Percentiles rank a stretch among this genome's conserved stretches.
These are phyloP conservation scores for Acomys russatus DNA, from an alignment of 2,797 vertebrate species.

Conservation along the genomic window DNA sequence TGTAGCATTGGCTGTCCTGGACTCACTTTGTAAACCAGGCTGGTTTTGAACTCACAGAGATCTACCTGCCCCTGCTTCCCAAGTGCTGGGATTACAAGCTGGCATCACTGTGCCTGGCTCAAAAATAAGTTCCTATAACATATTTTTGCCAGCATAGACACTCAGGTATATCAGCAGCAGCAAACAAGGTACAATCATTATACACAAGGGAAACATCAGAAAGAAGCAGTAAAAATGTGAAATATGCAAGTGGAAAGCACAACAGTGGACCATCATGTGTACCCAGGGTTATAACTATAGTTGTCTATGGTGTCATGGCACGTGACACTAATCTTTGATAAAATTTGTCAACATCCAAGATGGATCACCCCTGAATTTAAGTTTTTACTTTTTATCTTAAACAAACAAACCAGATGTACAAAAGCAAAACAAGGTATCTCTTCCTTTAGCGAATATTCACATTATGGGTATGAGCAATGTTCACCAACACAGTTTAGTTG, in stretches of 20 bases:
- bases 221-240: background rate
- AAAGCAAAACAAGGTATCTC: background rate
- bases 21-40: too few relatives aligned
- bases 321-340: background rate
- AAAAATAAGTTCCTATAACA: background rate
- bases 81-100: too few relatives aligned
- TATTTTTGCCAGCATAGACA: background rate
- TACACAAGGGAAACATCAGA: background rate
- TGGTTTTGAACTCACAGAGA: too few relatives aligned
- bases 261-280: background rate
- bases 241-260: background rate
- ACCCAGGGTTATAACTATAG: background rate
- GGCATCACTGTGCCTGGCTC: too few relatives aligned
- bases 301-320: background rate
- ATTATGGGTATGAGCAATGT: background rate
- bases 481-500: background rate
- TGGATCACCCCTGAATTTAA: background rate
- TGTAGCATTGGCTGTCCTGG: too few relatives aligned
- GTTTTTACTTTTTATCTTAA: background rate
- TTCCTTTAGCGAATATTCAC: background rate
- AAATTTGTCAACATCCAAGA: background rate
- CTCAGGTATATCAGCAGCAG: background rate
- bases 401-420: background rate
- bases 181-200: background rate
- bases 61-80: too few relatives aligned